Conservation (phyloP, 2,888 invertebrate genomes). For the Bedellia somnulentella region DNA sequence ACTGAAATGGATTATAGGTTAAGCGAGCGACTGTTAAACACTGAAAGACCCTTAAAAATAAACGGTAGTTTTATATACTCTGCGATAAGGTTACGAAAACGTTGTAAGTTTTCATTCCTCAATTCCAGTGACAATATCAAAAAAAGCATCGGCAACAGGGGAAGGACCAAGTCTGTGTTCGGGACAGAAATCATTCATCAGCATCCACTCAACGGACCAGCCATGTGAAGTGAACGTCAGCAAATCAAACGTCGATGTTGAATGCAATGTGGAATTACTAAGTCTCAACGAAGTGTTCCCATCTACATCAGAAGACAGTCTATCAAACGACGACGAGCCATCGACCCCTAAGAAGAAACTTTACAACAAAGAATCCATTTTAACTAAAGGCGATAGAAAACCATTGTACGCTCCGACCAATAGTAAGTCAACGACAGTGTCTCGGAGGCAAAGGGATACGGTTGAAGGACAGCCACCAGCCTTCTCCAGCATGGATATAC, state of each 20-base stretch:
- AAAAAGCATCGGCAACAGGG: conserved; percentile 29
- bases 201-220: conserved; percentile 53
- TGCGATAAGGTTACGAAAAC: too few relatives aligned
- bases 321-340: conserved; percentile 39
- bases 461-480: conserved; percentile 29
- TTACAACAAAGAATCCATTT: conserved; percentile 17
- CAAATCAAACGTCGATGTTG: too few relatives aligned
- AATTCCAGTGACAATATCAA: conserved; percentile 43
- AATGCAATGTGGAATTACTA: conserved; percentile 46
- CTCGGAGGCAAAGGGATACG: conserved; percentile 24
- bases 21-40: too few relatives aligned
- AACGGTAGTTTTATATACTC: too few relatives aligned
- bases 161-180: conserved; percentile 22
- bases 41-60: too few relatives aligned
- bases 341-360: conserved; percentile 24
- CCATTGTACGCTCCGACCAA: conserved; percentile 36
- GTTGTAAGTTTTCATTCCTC: too few relatives aligned
- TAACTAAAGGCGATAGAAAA: conserved; percentile 14
- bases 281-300: conserved; percentile 49
- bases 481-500: conserved; percentile 42
- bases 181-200: conserved; percentile 47
- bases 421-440: conserved; percentile 41
- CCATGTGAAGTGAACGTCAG: conserved; percentile 34
- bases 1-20: too few relatives aligned
- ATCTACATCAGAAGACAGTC: conserved; percentile 49